A percentile compares a stretch with the other conserved stretches of the same genome.
These are phyloP conservation scores for Thalpophila matura DNA, from an alignment of 2,888 invertebrate species.

Conservation along the genomic window DNA sequence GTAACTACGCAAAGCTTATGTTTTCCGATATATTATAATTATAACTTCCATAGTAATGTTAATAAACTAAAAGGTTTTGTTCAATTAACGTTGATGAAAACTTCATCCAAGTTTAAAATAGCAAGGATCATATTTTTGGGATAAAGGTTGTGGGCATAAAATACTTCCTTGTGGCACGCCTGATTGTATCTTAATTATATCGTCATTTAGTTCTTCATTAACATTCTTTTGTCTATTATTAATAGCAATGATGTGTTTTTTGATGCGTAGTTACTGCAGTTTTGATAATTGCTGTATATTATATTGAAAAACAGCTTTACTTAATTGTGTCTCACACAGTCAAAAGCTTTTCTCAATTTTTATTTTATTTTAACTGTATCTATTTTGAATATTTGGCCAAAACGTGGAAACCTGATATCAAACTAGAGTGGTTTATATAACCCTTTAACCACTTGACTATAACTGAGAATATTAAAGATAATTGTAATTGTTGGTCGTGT, in stretches of 20 bases:
- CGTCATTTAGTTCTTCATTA: neutral
- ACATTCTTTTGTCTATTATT: neutral
- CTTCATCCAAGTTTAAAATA: no score
- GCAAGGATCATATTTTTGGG: no score
- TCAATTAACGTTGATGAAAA: neutral
- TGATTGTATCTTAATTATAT: neutral
- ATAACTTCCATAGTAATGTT: neutral
- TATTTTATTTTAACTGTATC: neutral
- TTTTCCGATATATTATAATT: neutral
- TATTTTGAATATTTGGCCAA: neutral
- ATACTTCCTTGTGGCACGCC: conserved; percentile 12
- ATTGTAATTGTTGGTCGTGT: conserved; percentile 52
- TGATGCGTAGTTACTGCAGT: no score
- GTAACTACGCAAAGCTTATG: neutral
- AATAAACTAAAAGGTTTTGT: neutral
- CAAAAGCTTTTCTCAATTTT: conserved; percentile 1
- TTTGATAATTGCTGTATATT: neutral
- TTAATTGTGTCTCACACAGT: neutral
- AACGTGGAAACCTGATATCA: neutral
- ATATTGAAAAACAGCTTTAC: neutral
- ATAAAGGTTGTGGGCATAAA: conserved; percentile 3
- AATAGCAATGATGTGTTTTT: neutral
- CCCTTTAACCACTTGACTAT: conserved; percentile 3
- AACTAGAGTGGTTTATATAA: neutral
- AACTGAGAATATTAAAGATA: conserved; percentile 49